These are phyloP conservation scores for Gobiocypris rarus DNA, from an alignment of 2,113 vertebrate genomes.

Conservation along the genomic window DNA sequence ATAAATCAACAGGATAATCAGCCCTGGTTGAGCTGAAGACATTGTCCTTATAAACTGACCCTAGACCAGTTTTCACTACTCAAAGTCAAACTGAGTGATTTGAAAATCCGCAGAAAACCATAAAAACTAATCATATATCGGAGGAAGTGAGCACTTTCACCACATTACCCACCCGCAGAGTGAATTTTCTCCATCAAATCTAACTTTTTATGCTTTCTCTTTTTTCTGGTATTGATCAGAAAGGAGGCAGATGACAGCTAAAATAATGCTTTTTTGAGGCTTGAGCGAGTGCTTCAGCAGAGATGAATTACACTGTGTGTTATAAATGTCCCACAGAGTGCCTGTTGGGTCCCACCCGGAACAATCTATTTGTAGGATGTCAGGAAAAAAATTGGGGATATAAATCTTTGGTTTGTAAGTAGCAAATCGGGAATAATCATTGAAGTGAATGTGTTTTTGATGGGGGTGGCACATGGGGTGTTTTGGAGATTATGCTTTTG, in stretches of 20 bases:
- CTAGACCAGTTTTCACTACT: not conserved
- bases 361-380: constrained; percentile 69
- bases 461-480: not conserved
- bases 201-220: constrained; percentile 17
- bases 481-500: not conserved
- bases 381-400: constrained; percentile 66
- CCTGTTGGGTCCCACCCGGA: constrained; percentile 63
- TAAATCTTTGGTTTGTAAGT: constrained; percentile 66
- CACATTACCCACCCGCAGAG: constrained; percentile 14
- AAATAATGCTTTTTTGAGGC: constrained; percentile 55
- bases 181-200: constrained; percentile 38
- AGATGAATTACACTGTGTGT: constrained; percentile 67
- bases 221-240: constrained; percentile 55
- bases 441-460: constrained; percentile 37
- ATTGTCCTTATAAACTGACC: not conserved
- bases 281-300: constrained; percentile 58
- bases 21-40: not conserved
- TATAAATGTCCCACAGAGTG: constrained; percentile 64
- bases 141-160: not conserved
- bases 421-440: constrained; percentile 52
- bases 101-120: not conserved
- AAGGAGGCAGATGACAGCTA: constrained; percentile 49
- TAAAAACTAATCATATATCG: constrained; percentile 2
- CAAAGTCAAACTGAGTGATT: not conserved
- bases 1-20: not conserved